A percentile compares a stretch with the other conserved stretches of the same genome.
Evolutionary conservation across 2,113 vertebrate species (phyloP).

Genomic region (Aptenodytes forsteri): DNA sequence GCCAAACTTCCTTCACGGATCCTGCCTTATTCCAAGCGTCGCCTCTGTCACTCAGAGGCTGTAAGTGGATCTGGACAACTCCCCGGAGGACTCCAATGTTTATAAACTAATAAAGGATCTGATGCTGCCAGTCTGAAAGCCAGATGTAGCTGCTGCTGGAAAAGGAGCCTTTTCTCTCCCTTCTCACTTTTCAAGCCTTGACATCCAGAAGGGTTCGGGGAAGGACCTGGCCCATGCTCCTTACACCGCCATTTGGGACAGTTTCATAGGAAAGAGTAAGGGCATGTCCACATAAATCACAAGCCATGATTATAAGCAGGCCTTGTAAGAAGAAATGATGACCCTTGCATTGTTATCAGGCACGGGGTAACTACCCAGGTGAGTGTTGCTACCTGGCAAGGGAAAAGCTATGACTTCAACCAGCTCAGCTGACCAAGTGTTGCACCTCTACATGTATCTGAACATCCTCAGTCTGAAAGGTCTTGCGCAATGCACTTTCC

Average conservation of each 20-base stretch:
- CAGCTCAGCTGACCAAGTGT: not conserved
- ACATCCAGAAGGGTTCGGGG: not conserved
- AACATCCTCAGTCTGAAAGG: not conserved
- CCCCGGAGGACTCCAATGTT: not conserved
- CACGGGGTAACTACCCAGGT: not conserved
- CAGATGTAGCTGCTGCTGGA: not conserved
- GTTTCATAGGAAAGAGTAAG: not conserved
- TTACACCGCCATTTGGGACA: not conserved
- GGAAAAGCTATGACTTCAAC: not conserved
- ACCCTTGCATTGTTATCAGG: not conserved
- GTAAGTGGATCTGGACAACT: conserved; percentile 15
- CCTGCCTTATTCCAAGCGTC: not conserved
- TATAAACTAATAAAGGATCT: conserved; percentile 36
- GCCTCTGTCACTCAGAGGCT: not conserved
- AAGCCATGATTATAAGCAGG: not conserved
- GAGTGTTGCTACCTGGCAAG: not conserved
- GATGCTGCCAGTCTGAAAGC: conserved; percentile 12
- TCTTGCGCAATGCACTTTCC: not conserved
- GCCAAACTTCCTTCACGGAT: conserved; percentile 9
- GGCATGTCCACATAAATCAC: not conserved
- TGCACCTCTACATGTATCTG: not conserved
- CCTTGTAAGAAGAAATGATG: not conserved
- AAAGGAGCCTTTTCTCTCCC: not conserved
- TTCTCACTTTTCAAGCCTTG: not conserved
- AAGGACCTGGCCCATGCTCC: not conserved